These are phyloP conservation scores for Rallus limicola DNA, from an alignment of 2,113 vertebrate species.

Conservation along the genomic window DNA sequence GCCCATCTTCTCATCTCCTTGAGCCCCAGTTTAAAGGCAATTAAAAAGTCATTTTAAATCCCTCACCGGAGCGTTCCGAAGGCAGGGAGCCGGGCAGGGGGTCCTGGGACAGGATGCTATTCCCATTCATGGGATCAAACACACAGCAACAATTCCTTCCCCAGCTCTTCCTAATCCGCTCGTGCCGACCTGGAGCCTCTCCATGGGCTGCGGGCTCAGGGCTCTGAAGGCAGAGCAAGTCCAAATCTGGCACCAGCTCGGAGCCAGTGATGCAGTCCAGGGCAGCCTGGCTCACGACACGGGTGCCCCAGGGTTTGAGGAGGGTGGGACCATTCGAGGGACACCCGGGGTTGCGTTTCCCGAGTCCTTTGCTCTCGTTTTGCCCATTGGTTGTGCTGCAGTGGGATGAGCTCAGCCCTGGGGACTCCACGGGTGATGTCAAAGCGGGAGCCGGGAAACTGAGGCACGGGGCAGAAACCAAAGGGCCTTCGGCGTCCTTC, in stretches of 20 bases:
- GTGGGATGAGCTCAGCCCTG: fast-evolving
- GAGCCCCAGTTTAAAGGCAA: background rate
- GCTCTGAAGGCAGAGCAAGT: background rate
- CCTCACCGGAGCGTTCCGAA: background rate
- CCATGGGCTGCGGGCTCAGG: background rate
- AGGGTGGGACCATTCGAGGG: background rate
- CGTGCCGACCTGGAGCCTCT: background rate
- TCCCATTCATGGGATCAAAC: background rate
- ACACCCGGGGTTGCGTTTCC: background rate
- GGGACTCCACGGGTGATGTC: background rate
- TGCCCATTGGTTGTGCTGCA: fast-evolving
- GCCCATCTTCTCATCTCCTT: background rate
- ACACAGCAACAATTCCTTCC: too few relatives aligned
- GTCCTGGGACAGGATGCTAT: background rate
- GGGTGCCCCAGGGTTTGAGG: background rate
- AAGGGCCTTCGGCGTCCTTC: background rate
- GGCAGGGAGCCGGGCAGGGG: background rate
- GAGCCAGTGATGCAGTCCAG: fast-evolving
- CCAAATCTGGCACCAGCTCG: background rate
- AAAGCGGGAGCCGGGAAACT: background rate
- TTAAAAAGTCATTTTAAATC: background rate
- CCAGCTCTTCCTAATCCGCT: background rate
- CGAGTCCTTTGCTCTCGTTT: background rate
- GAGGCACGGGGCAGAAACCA: background rate
- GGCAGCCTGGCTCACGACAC: fast-evolving